Evolutionary conservation across 2,113 vertebrate species (phyloP), one percentile per base, ranked within the genome.

Genomic region (Scomber scombrus): DNA sequence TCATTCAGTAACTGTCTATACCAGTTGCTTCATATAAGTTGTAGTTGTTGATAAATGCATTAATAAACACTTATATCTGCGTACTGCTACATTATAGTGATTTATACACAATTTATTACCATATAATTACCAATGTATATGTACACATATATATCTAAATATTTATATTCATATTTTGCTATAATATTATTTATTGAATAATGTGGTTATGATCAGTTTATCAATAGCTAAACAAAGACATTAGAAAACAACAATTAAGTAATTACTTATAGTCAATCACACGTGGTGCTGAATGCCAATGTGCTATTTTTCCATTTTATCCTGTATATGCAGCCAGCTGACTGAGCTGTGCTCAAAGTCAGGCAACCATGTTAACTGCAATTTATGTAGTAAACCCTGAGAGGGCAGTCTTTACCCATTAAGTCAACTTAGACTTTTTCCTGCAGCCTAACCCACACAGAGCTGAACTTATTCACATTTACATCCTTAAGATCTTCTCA

Each of bases 401-500:
- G 93, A 88, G 90, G 91, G 91, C 93, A 92, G 84, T 93, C 76
- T 90, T 88, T 84, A 87, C 75, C 79, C 91, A 86, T 47, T 16
- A 56, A 79, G 73, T 57, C 65, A 67, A 56, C 49, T 64, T 31
- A 9, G 15, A n/a, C 10, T 49, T 57, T 49, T 60, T 84, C 29
- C 29, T 67, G 45, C 45, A 43, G 80, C 84, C 71, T 81, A 80
- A 74, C 76, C 63, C 78, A 80, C 40, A 18, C 56, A 62, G 68
- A 78, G 58, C 29, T 49, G 11, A 1, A 50, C 9, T 46, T 80
- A 66, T 71, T 60, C 54, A 26, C 40, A 69, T 78, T 69, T 66
- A 55, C 66, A 71, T 69, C 67, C 15, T 14, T 43, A 63, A 69
- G 63, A 80, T 80, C 5, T 72, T 72, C 69, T 29, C 31, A 60